Conservation (phyloP, 2,113 vertebrate species). For the Murina feae region DNA sequence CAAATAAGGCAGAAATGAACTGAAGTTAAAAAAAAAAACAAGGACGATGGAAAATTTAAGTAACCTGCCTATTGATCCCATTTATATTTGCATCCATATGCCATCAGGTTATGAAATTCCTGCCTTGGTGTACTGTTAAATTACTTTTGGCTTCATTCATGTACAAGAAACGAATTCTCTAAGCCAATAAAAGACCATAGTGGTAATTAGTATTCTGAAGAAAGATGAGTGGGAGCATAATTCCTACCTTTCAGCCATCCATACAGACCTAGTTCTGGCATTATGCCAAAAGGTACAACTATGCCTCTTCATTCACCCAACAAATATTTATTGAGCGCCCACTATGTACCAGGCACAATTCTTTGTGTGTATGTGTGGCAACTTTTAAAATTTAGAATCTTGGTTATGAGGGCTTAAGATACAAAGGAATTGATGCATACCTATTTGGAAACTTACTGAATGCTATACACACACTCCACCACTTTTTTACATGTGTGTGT, state of each 20-base stretch:
- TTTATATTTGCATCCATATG: background rate
- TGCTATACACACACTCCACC: background rate
- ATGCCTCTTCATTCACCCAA: background rate
- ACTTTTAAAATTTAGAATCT: background rate
- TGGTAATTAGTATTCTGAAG: background rate
- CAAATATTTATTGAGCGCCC: background rate
- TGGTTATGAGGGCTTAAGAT: background rate
- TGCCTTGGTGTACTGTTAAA: background rate
- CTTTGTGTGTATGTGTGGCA: background rate
- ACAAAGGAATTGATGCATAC: background rate
- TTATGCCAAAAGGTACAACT: no score
- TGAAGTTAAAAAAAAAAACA: no score
- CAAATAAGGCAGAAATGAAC: background rate
- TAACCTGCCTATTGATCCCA: background rate
- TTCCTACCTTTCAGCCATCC: background rate
- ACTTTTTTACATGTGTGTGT: background rate
- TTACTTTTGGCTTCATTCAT: background rate
- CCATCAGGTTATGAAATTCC: background rate
- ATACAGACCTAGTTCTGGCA: background rate
- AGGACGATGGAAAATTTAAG: background rate
- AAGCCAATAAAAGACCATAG: background rate
- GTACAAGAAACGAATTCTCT: background rate
- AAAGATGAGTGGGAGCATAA: background rate
- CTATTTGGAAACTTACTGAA: background rate
- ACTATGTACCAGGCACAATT: no score